These are phyloP conservation scores for Siphlonurus alternatus DNA, from an alignment of 2,888 invertebrate species.

Conservation along the genomic window DNA sequence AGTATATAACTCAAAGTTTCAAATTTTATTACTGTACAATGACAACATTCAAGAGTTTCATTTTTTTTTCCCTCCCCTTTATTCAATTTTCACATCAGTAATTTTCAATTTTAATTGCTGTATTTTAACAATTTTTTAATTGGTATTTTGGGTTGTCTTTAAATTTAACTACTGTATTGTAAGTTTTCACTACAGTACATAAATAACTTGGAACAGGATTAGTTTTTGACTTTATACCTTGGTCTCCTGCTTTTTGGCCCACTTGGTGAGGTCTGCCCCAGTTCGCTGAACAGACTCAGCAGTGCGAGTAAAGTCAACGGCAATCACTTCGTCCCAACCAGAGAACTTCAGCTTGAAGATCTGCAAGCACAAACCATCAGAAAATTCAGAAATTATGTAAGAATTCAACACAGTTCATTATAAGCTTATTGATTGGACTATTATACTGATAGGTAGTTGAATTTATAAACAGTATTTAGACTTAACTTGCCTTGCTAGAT, in stretches of 20 bases:
- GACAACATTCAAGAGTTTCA: too few species aligned
- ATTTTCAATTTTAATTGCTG: too few species aligned
- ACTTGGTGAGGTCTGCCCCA: conserved; percentile 86
- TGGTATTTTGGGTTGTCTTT: too few species aligned
- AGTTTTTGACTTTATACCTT: conserved; percentile 31
- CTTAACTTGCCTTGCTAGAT: conserved; percentile 2
- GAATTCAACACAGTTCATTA: background rate
- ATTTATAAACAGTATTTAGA: too few species aligned
- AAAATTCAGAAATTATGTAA: conserved; percentile 1
- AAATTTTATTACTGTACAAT: too few species aligned
- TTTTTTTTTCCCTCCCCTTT: too few species aligned
- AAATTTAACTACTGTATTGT: background rate
- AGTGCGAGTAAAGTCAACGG: conserved; percentile 95
- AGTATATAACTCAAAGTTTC: conserved; percentile 3
- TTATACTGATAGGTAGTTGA: too few species aligned
- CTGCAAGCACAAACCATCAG: too few species aligned
- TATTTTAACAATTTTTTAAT: too few species aligned
- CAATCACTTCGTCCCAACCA: conserved; percentile 98
- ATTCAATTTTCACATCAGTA: too few species aligned
- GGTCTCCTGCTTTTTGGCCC: conserved; percentile 79
- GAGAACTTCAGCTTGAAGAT: conserved; percentile 93
- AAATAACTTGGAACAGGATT: background rate
- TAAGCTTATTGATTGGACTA: too few species aligned
- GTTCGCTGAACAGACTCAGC: conserved; percentile 93
- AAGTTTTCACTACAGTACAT: background rate